Base-by-base conservation (phyloP, 2,888 invertebrate genomes). In the Cosmia pyralina region DNA sequence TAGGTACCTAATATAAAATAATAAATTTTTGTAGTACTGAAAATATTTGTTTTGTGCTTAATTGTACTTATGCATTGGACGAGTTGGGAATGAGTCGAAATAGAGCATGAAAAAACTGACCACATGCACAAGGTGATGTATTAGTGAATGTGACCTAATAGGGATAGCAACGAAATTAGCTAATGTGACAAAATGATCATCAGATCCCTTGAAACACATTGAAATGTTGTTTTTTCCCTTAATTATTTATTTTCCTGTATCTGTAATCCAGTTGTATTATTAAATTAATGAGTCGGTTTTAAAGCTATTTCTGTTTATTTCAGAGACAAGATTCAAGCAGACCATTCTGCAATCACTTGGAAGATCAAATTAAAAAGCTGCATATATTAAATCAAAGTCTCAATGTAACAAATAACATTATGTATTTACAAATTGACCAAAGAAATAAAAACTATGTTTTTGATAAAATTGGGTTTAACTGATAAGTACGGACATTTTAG, bases 321-420 rank as follows among this genome's bases (percentile, higher is more conserved):
- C 94, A 96, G 96, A 96, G 87, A 93, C 96, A 79, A 93, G 96
- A 92, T 94, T 95, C 81, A 95, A 95, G 79, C 95, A 95, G 85
- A 92, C 91, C 60, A 89, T 96, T 76, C 81, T 94, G 73, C 92
- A 93, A 79, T 91, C 93, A 72, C 81, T 89, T 84, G 84, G 88
- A 82, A 92, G 92, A 83, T 91, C 89, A 71, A 91, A 93, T 80
- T 94, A 88, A 85, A 73, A 62, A n/a, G n/a, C n/a, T n/a, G n/a
- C n/a, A 65, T 19, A 75, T 64, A 81, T 77, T 69, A 53, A 85
- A 77, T 81, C 70, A 82, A 73, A 87, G 59, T 77, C 63, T 67
- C 38, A 63, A 46, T 75, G 67, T 83, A 77, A 82, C 79, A 75
- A 75, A 28, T 75, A 85, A 81, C 70, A 84, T 76, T 63, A 75